Conservation (phyloP, 2,113 vertebrate genomes). For the Pachypanchax playfairii region DNA sequence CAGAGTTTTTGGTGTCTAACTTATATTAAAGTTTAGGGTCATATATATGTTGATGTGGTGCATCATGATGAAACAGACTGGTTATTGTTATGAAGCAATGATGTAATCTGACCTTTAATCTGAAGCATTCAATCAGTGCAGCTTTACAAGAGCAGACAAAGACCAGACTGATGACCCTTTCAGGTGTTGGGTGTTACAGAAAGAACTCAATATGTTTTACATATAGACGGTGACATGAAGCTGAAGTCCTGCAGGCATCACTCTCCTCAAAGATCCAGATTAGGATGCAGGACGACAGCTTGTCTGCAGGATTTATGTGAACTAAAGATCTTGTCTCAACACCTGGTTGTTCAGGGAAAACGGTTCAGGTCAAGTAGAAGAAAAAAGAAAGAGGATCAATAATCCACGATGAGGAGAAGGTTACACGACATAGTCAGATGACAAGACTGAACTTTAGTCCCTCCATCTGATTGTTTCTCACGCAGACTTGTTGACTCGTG, state of each 20-base stretch:
- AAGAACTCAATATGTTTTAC: neutral
- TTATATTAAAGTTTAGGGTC: too few species aligned
- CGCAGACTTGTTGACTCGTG: neutral
- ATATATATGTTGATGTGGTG: too few species aligned
- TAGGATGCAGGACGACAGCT: constrained; percentile 24
- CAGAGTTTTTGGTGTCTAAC: too few species aligned
- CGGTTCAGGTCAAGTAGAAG: constrained; percentile 24
- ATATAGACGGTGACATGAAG: neutral
- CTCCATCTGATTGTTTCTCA: neutral
- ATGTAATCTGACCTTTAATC: too few species aligned
- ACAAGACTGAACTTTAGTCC: constrained; percentile 49
- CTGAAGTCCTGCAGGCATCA: neutral
- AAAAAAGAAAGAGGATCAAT: constrained; percentile 50
- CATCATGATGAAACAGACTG: too few species aligned
- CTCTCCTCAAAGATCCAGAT: constrained; percentile 11
- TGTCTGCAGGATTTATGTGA: neutral
- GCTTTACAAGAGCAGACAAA: neutral
- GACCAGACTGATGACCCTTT: neutral
- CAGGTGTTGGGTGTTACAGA: neutral
- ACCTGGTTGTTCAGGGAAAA: neutral
- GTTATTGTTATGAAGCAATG: too few species aligned
- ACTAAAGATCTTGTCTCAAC: constrained; percentile 38
- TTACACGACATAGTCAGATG: constrained; percentile 8
- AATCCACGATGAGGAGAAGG: constrained; percentile 15
- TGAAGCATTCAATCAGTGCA: neutral